These are phyloP conservation scores for Podocnemis expansa DNA, from an alignment of 2,113 vertebrate species.

Conservation along the genomic window DNA sequence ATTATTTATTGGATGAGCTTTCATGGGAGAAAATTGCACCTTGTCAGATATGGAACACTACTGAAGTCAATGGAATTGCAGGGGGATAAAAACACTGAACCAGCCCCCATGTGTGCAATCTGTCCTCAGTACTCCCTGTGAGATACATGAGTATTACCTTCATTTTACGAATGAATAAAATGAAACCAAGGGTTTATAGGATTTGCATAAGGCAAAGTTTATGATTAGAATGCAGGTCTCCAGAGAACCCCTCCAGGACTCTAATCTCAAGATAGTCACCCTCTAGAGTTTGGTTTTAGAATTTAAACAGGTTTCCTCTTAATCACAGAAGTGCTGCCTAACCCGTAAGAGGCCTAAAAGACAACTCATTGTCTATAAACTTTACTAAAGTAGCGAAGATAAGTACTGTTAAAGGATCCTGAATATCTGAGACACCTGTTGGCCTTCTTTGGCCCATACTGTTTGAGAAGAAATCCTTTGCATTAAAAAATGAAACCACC, in stretches of 20 bases:
- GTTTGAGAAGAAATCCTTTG: not conserved
- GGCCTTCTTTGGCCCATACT: not conserved
- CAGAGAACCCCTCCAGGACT: not conserved
- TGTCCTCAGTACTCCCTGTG: not conserved
- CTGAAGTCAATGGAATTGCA: not conserved
- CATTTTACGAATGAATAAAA: not conserved
- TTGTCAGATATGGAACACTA: too few relatives aligned
- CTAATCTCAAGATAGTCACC: not conserved
- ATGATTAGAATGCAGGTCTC: not conserved
- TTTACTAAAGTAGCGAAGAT: not conserved
- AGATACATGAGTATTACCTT: not conserved
- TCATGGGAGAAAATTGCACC: too few relatives aligned
- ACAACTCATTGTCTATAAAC: not conserved
- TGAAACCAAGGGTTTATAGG: accelerated
- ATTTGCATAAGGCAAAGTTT: not conserved
- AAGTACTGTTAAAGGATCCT: not conserved
- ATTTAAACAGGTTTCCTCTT: not conserved
- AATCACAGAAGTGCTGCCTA: not conserved
- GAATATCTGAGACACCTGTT: not conserved
- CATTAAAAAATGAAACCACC: not conserved
- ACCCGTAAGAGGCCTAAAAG: not conserved
- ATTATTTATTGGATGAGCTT: too few relatives aligned
- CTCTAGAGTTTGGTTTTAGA: not conserved
- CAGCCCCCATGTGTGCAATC: accelerated
- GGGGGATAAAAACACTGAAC: not conserved